Evolutionary conservation across 1,140 invertebrate species (phyloP), one percentile per base, ranked within the genome.

Genomic region (Saccostrea echinata): DNA sequence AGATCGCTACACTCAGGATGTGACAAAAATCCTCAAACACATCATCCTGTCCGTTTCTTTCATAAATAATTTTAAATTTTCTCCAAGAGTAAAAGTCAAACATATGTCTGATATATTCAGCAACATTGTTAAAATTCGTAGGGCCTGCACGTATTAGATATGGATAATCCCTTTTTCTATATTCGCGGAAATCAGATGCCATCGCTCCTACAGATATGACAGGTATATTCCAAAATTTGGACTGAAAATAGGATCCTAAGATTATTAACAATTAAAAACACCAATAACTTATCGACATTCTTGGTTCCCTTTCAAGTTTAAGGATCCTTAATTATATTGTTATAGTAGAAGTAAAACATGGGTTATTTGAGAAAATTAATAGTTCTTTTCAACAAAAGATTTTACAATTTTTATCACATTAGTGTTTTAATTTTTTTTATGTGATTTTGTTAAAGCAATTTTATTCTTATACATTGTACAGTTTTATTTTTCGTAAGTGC

Each of bases 101-200:
- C 24, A 97, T 96, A 43, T 96, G 95, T 1, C 95, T 93, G 3
- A 98, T 95, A 18, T 97, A 97, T 33, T 93, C 71, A 13, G 97
- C 97, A 11, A 97, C 96, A 90, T 97, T 96, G 80, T 95, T 96
- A 94, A 98, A 97, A 55, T 97, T 86, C 0, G 97, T 97, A 2
- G 97, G 97, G 96, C 97, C 97, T 95, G 98, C 97, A 80, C 98
- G 96, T 1, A 97, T 98, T 12, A 99, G 95, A 0, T 97, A 97
- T 0, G 96, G 96, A 94, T 97, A 98, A 85, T 96, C 68, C 18
- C 95, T 12, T 93, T 92, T 81, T 91, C 91, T 90, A 13, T 81
- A 85, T 0, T 53, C 35, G 16, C 71, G 96, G 94, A 98, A 98
- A 76, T 97, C 97, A 84, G 97, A 96, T 0, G 97, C 97, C 92